Base-by-base conservation (phyloP, 2,888 invertebrate species). In the Drosophila engyochracea region DNA sequence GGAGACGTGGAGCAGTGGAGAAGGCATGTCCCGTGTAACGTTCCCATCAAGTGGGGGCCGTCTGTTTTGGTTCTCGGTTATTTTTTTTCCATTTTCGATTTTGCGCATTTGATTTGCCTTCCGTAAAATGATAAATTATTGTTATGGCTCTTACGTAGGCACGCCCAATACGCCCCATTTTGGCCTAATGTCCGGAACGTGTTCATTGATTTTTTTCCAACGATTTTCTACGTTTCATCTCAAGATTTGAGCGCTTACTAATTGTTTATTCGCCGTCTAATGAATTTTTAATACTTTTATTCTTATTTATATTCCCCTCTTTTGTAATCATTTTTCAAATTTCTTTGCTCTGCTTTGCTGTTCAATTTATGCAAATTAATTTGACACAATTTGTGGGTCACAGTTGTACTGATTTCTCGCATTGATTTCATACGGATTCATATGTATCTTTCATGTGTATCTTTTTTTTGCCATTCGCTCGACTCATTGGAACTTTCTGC, bases 251-350 rank as follows among this genome's bases (percentile, higher is more conserved):
- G 44, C 53, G 53, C 54, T 35, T 70, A 70, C 81, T 85, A 81
- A 84, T 89, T 88, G 79, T 73, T 79, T 83, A 79, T 70, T 58
- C 51, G 84, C 71, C 57, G 58, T 62, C 77, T 88, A 86, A 86
- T 90, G 77, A 85, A 83, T 83, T 88, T 78, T 76, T 71, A 79
- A 88, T 85, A 71, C 52, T 80, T 37, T 39, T 41, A 39, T 55
- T 7, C 77, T 68, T 64, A 52, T 28, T 47, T 49, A 22, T 53
- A 28, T 30, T 14, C n/a, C 9, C 25, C 12, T 22, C 37, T 41
- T 49, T 47, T 25, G 16, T 39, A 53, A 52, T n/a, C 10, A 9
- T 7, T 58, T 52, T 3, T 37, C 16, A 22, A 44, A 25, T 49
- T 52, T 54, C 51, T 37, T 47, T 30, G 35, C n/a, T 31, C 49